These are phyloP conservation scores for Carlito syrichta DNA, from an alignment of 2,113 vertebrate species.

Conservation along the genomic window DNA sequence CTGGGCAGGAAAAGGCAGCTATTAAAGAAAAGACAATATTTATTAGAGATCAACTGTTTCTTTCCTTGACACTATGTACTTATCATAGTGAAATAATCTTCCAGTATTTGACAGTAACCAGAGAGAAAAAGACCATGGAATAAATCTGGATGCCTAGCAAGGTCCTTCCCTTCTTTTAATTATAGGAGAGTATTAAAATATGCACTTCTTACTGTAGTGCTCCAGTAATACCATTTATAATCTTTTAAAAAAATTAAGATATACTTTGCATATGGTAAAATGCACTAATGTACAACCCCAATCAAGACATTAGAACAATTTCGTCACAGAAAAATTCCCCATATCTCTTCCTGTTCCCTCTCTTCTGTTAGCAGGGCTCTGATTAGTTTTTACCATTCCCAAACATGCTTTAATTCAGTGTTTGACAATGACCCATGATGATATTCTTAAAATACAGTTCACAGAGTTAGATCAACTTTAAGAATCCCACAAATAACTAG, in stretches of 20 bases:
- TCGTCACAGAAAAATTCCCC: background rate
- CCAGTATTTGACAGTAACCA: background rate
- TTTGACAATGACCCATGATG: background rate
- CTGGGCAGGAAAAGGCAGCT: constrained; percentile 98
- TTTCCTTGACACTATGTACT: background rate
- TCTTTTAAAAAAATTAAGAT: background rate
- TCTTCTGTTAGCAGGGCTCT: background rate
- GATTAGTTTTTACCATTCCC: background rate
- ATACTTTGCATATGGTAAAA: background rate
- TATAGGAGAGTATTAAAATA: background rate
- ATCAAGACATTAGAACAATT: background rate
- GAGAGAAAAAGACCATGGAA: background rate
- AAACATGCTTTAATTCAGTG: background rate
- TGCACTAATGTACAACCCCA: background rate
- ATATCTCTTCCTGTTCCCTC: background rate
- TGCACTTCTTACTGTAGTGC: background rate
- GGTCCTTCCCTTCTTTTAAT: background rate
- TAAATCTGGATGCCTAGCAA: background rate
- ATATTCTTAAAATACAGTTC: background rate
- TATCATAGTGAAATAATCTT: background rate
- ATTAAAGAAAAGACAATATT: constrained; percentile 42
- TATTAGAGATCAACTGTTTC: background rate
- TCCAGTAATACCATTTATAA: background rate
- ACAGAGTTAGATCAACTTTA: background rate
- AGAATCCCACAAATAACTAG: background rate